Base-by-base conservation (phyloP, 1,140 invertebrate genomes). In the Lysiphlebus fabarum region DNA sequence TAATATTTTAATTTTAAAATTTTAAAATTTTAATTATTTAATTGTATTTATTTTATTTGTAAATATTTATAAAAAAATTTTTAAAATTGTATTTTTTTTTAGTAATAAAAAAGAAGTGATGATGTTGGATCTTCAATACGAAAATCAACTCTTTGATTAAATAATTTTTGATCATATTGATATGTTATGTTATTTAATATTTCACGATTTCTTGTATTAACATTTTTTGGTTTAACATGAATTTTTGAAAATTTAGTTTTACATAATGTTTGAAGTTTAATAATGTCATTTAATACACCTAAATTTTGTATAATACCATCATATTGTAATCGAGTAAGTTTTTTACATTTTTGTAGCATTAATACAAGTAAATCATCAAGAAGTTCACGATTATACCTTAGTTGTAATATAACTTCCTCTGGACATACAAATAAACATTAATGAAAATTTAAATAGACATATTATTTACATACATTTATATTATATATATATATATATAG, bases 271-370 rank as follows among this genome's bases (percentile, higher is more conserved):
- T 77, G 74, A 17, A 80, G 69, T 56, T 73, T 70, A 63, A 77
- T 76, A 64, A 81, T 76, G 26, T 81, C 70, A 42, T 70, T 61
- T 11, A 81, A 51, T 4, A 74, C 79, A 33, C 75, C 70, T 14
- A 81, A 62, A 61, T 68, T 76, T 9, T 77, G 69, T 38, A 81
- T 67, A 56, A 80, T 75, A 49, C 79, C 79, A 44, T 81, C 76
- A 60, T 76, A 81, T 49, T 78, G 76, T 33, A 81, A 57, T 65
- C 67, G 72, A 5, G 66, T 74, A 55, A 80, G 65, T n/a, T 66
- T 64, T 59, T 75, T 77, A 53, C 78, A 79, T 6, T 66, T 69
- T 10, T 65, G 62, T 47, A 81, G 57, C 69, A 81, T 66, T 11
- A 71, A 70, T 8, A 79, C 55, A 6, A 81, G 62, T 37, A 81